A percentile compares a stretch with the other conserved stretches of the same genome.
Conservation (phyloP, 2,113 vertebrate genomes). For the Struthio camelus region DNA sequence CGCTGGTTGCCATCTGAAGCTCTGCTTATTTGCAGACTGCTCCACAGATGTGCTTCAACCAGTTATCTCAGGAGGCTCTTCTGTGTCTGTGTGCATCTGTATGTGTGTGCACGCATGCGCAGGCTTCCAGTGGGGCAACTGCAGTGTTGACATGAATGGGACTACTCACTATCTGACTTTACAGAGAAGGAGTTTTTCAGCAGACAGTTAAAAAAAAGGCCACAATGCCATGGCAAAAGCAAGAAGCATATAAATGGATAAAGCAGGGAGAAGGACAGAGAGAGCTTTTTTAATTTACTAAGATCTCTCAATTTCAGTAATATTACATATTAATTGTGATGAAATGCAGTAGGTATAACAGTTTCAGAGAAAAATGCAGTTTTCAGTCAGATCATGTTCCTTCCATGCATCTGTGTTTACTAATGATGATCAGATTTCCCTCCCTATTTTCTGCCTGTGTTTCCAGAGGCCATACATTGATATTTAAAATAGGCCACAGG, state of each 20-base stretch:
- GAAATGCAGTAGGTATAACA: neutral
- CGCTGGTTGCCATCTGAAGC: constrained; percentile 23
- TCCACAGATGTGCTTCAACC: neutral
- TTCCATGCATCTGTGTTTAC: neutral
- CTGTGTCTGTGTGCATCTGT: accelerated
- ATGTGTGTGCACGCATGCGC: accelerated
- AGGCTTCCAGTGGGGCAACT: accelerated
- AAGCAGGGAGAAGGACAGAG: neutral
- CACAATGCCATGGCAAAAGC: neutral
- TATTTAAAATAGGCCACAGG: neutral
- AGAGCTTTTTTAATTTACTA: neutral
- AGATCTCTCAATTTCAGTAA: neutral
- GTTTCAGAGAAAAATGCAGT: neutral
- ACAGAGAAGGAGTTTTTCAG: neutral
- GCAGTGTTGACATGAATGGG: accelerated
- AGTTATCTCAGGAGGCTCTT: neutral
- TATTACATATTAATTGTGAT: neutral
- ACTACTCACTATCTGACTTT: neutral
- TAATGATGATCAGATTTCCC: neutral
- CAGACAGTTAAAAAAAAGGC: neutral
- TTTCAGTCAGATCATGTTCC: neutral
- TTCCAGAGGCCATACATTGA: neutral
- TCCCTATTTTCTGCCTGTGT: neutral
- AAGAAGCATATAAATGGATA: neutral
- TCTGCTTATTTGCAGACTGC: neutral